Conservation (phyloP, 2,888 invertebrate genomes). For the Ornithoptera priamus region DNA sequence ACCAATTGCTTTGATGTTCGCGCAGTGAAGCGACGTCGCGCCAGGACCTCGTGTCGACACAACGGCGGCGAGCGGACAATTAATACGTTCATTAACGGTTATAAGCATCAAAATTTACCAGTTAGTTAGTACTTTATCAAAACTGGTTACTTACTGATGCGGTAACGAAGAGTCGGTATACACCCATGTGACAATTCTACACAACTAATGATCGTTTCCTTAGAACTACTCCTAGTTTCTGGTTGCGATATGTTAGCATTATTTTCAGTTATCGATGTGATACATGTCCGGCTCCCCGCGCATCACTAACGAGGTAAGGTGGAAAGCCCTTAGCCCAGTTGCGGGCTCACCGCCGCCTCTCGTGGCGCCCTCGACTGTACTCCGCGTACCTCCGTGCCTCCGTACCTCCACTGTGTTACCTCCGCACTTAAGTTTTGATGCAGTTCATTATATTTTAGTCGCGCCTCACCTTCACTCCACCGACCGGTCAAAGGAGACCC, state of each 20-base stretch:
- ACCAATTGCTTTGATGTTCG: conserved; percentile 52
- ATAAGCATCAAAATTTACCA: too few species aligned
- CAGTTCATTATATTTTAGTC: conserved; percentile 29
- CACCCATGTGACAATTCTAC: too few species aligned
- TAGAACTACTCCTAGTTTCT: too few species aligned
- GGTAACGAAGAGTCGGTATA: too few species aligned
- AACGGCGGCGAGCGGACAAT: too few species aligned
- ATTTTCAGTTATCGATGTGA: background rate
- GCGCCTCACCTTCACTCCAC: background rate
- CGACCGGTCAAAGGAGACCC: conserved; percentile 24
- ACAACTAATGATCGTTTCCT: too few species aligned
- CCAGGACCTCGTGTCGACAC: conserved; percentile 25
- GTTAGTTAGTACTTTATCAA: too few species aligned
- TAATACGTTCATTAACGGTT: too few species aligned
- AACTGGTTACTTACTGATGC: too few species aligned
- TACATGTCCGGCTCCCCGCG: background rate
- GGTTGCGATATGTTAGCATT: too few species aligned
- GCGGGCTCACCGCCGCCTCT: conserved; percentile 44
- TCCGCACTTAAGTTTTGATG: conserved; percentile 26
- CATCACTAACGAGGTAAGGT: conserved; percentile 47
- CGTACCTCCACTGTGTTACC: conserved; percentile 31
- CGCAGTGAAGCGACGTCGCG: conserved; percentile 32
- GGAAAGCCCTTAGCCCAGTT: conserved; percentile 69
- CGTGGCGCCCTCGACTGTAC: conserved; percentile 44
- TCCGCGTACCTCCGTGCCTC: conserved; percentile 43